Evolutionary conservation across 2,113 vertebrate genomes (phyloP).

Genomic region (Oostethus manadensis): DNA sequence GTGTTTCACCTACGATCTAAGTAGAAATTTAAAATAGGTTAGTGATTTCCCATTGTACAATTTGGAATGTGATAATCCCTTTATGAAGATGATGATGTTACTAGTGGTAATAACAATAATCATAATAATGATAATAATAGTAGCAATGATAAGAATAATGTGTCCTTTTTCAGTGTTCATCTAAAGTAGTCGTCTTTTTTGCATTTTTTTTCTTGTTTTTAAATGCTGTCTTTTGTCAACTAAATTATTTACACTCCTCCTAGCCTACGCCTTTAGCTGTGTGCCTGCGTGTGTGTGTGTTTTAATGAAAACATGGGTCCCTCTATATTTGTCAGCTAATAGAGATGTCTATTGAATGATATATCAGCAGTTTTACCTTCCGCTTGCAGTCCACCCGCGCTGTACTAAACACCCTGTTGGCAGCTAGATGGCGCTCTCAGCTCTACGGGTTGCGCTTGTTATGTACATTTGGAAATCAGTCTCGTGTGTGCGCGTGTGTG

Average conservation of each 20-base stretch:
- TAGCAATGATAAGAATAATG: conserved; percentile 54
- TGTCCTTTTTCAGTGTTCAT: conserved; percentile 69
- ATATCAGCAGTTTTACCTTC: conserved; percentile 54
- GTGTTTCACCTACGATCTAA: conserved; percentile 68
- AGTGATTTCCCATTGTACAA: conserved; percentile 70
- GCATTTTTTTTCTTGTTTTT: conserved; percentile 67
- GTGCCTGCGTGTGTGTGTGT: conserved; percentile 57
- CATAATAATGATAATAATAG: conserved; percentile 52
- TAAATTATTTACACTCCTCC: conserved; percentile 72
- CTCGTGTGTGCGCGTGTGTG: conserved; percentile 15
- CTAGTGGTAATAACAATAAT: conserved; percentile 54
- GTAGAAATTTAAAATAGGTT: conserved; percentile 76
- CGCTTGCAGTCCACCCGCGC: conserved; percentile 41
- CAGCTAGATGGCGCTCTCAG: conserved; percentile 45
- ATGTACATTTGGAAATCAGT: conserved; percentile 61
- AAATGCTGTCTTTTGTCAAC: conserved; percentile 72
- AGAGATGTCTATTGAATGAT: conserved; percentile 63
- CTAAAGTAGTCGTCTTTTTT: conserved; percentile 75
- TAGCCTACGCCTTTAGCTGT: conserved; percentile 61
- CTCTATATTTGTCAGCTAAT: conserved; percentile 63
- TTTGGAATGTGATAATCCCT: conserved; percentile 70
- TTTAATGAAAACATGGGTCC: conserved; percentile 61
- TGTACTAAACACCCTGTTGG: conserved; percentile 56
- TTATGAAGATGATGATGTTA: conserved; percentile 58
- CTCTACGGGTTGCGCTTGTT: conserved; percentile 55